Base-by-base conservation (phyloP, 2,797 vertebrate species). In the Pachyuromys duprasi region DNA sequence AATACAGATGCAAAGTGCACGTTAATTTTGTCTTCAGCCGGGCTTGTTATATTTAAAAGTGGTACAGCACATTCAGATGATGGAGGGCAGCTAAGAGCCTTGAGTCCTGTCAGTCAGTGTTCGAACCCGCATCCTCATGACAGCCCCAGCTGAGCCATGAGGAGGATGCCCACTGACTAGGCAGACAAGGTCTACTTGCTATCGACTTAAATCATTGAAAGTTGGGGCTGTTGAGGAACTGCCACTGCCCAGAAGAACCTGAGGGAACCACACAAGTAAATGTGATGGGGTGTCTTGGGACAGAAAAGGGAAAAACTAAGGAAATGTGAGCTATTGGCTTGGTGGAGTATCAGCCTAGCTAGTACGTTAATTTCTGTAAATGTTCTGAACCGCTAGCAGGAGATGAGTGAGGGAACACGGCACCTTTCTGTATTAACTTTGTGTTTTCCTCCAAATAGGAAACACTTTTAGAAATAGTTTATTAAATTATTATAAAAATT, bases 391-490 rank as follows among this genome's bases (percentile, higher is more conserved):
- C 67, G n/a, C 20, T 33, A 62, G 53, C 18, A 53, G 31, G 72
- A 94, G 33, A 6, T 24, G 14, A 70, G 4, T 69, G 67, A 57
- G 60, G 17, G 28, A 8, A 17, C 49, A 72, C 57, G 60, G 36
- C 81, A 86, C 31, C 36, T 70, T 36, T 67, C 3, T 55, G 67
- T 15, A 49, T 31, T 17, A 55, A 79, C 36, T 36, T 80, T 84
- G 17, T 42, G 31, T 67, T 95, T 97, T 89, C n/a, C 79, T 92
- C 49, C 49, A 49, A 49, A 49, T 89, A n/a, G 60, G 86, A 86
- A 89, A 69, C 55, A 45, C 55, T 83, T 76, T 33, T 36, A 67
- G 55, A 86, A 75, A 75, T 45, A 45, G 8, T 65, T 75, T 75
- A 33, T 63, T 91, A 53, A 96, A 76, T 20, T 95, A 91, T 28